A percentile compares a stretch with the other conserved stretches of the same genome.
phyloP scores from a whole-genome alignment of 2,113 vertebrate species.

The Neoarius graeffei region DNA sequence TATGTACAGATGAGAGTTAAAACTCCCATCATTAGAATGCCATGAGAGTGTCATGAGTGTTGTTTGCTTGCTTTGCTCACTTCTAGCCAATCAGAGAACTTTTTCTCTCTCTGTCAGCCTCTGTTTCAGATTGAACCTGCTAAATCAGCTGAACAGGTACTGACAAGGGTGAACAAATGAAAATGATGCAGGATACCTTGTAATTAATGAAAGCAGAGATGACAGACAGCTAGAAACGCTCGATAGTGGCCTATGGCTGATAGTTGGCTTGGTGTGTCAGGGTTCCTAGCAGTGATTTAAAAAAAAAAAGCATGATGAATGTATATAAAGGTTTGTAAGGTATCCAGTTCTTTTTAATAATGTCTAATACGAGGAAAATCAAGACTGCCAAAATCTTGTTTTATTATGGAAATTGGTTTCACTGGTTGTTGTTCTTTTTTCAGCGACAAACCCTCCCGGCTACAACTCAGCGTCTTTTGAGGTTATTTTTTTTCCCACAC shows the following conservation, averaged over 20 bases:
- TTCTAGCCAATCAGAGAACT: neutral
- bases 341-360: neutral
- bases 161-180: neutral
- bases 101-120: neutral
- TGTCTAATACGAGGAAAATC: neutral
- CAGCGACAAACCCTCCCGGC: constrained; percentile 15
- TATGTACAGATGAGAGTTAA: neutral
- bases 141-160: neutral
- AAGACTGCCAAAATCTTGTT: neutral
- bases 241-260: neutral
- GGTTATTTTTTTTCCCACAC: constrained; percentile 8
- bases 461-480: neutral
- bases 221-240: neutral
- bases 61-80: neutral
- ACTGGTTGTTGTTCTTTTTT: constrained; percentile 53
- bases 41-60: neutral
- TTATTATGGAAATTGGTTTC: neutral
- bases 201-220: neutral
- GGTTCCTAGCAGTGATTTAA: neutral
- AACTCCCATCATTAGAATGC: neutral
- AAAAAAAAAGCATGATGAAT: neutral
- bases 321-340: neutral
- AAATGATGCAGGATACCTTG: neutral
- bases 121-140: neutral
- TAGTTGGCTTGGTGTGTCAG: neutral